Evolutionary conservation across 2,113 vertebrate genomes (phyloP).

Genomic region (Megatriorchis doriae): DNA sequence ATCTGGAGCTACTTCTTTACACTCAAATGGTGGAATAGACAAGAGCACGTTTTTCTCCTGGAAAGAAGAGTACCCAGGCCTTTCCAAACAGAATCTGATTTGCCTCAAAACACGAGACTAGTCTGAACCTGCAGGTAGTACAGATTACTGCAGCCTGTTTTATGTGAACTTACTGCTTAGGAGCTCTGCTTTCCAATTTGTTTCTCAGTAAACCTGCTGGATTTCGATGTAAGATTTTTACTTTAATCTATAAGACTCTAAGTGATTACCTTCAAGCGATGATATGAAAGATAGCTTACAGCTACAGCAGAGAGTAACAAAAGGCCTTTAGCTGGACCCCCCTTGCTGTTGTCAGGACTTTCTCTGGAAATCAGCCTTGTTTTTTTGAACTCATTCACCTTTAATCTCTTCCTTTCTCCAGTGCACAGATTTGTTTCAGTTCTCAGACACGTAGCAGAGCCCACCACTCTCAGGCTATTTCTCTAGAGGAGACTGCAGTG

Average conservation of each 20-base stretch:
- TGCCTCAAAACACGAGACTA: not conserved
- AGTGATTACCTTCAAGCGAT: not conserved
- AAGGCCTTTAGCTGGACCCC: not conserved
- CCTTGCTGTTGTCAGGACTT: not conserved
- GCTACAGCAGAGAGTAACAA: not conserved
- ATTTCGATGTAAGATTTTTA: constrained; percentile 4
- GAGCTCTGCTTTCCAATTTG: not conserved
- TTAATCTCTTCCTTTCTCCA: not conserved
- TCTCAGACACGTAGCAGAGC: not conserved
- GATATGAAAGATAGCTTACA: not conserved
- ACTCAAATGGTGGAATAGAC: not conserved
- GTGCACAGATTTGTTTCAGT: not conserved
- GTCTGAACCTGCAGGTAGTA: not conserved
- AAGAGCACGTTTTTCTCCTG: not conserved
- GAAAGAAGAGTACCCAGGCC: not conserved
- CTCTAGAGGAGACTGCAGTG: not conserved
- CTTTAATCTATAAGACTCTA: not conserved
- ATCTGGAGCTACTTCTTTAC: not conserved
- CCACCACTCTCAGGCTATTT: not conserved
- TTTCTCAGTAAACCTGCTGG: not conserved
- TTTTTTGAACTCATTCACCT: not conserved
- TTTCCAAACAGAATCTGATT: not conserved
- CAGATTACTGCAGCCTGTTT: not conserved
- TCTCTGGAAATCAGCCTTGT: not conserved
- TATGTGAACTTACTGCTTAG: not conserved